Base-by-base conservation (phyloP, 2,888 invertebrate genomes). In the Epinotia ramella region DNA sequence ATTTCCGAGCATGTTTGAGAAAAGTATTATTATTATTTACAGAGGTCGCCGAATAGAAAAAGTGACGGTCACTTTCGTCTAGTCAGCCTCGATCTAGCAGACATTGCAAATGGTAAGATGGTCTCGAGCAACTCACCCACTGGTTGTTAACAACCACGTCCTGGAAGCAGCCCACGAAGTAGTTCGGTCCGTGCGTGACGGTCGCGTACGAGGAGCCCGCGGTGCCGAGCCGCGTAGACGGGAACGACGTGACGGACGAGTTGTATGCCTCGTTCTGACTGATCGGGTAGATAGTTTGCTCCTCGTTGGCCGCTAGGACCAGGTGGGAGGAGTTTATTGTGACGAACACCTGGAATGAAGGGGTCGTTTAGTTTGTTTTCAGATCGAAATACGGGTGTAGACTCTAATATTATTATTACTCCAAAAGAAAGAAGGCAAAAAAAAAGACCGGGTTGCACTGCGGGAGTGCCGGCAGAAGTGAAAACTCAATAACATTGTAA, bases 241-340 rank as follows among this genome's bases (percentile, higher is more conserved):
- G 97, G 88, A 98, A 98, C 69, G 97, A 97, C n/a, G 98, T 97
- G 78, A 97, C 96, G 44, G 96, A 96, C 49, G 96, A 87, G 88
- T 97, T 97, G 82, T 53, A 24, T 40, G 70, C 96, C 89, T 98
- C 97, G 88, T 97, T 97, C 80, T 97, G 96, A 81, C 96, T 97
- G 84, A 98, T 98, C 0, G 98, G 98, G 89, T 98, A 98, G 83
- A 98, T 98, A n/a, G 98, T 98, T 91, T 98, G 98, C 91, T 98
- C 98, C 87, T 98, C 97, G 88, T 98, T 98, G 12, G 98, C 98
- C 0, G 97, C 97, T 69, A 98, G 94, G 70, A 97, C 98, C 81
- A 98, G 94, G 92, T 98, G 98, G 7, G 97, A 97, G n/a, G 97
- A 96, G 89, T 98, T 98, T 62, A 98, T 97, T 0, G 97, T 97